Conservation (phyloP, 2,888 invertebrate genomes). For the Drosophila gaucha region DNA sequence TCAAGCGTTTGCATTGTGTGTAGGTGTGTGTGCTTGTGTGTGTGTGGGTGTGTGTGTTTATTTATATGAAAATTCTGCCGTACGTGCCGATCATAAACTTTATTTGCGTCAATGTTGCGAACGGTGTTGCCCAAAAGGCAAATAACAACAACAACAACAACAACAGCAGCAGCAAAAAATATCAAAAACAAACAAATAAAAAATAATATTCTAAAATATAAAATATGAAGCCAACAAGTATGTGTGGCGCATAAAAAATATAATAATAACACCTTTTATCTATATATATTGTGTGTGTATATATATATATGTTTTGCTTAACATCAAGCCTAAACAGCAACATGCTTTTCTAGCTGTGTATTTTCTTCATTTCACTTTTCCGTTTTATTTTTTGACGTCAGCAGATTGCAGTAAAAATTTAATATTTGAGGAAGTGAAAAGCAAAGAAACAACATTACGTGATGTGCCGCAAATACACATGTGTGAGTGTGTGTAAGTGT, state of each 20-base stretch:
- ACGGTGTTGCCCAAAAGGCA: conserved; percentile 8
- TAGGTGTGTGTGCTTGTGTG: not conserved
- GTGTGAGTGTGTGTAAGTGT: conserved; percentile 1
- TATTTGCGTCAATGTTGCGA: conserved; percentile 59
- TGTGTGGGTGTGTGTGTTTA: conserved; percentile 21
- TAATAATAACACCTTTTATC: conserved; percentile 69
- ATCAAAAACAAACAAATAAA: conserved; percentile 65
- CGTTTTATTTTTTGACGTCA: conserved; percentile 23
- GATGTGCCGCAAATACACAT: conserved; percentile 49
- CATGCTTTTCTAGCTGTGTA: conserved; percentile 30
- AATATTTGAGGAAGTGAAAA: conserved; percentile 73
- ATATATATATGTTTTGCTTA: conserved; percentile 21
- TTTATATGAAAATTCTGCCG: conserved; percentile 37
- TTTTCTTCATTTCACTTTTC: conserved; percentile 2
- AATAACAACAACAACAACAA: conserved; percentile 1
- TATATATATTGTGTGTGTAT: not conserved
- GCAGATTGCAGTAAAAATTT: conserved; percentile 64
- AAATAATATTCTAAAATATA: conserved; percentile 73
- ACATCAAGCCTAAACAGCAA: conserved; percentile 36
- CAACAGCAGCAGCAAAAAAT: not conserved
- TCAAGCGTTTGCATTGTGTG: conserved; percentile 27
- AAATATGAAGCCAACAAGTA: conserved; percentile 61
- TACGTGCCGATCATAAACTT: conserved; percentile 78
- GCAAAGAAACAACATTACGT: conserved; percentile 73
- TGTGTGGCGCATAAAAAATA: conserved; percentile 72